phyloP scores from a whole-genome alignment of 2,888 invertebrate genomes.

The Julus scanicus region DNA sequence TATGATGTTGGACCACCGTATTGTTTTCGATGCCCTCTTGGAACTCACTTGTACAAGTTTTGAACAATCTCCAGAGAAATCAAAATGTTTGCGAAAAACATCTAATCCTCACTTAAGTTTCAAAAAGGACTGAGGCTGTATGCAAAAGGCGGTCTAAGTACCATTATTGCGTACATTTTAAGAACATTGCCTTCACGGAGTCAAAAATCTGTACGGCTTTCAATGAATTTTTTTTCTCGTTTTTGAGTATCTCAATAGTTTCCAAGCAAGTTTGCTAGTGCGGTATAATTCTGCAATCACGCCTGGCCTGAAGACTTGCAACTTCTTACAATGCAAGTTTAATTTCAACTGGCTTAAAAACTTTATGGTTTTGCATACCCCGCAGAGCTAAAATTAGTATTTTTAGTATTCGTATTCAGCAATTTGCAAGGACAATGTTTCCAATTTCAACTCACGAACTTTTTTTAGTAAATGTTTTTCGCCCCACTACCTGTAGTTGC shows the following conservation, averaged over 20 bases:
- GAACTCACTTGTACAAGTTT: too few species aligned
- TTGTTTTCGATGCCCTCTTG: too few species aligned
- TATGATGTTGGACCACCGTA: too few species aligned
- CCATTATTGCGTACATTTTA: too few species aligned
- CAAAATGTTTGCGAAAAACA: too few species aligned
- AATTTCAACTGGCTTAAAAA: neutral
- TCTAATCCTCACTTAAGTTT: too few species aligned
- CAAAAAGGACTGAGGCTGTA: too few species aligned
- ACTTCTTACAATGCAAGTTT: neutral
- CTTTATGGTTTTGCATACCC: neutral
- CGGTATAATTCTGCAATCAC: neutral
- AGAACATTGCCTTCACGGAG: too few species aligned
- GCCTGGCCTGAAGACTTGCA: neutral
- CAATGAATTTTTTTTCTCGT: neutral
- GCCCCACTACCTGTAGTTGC: neutral
- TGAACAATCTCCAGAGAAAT: too few species aligned
- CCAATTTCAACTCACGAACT: neutral
- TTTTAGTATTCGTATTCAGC: neutral
- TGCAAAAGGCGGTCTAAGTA: too few species aligned
- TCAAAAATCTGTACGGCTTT: too few species aligned
- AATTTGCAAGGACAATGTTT: conserved; percentile 10
- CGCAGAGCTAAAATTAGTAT: neutral
- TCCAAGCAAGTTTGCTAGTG: neutral
- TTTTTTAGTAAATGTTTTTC: neutral
- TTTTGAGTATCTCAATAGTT: neutral